Evolutionary conservation across 1,140 invertebrate genomes (phyloP).

Genomic region (Drosophila melanica): DNA sequence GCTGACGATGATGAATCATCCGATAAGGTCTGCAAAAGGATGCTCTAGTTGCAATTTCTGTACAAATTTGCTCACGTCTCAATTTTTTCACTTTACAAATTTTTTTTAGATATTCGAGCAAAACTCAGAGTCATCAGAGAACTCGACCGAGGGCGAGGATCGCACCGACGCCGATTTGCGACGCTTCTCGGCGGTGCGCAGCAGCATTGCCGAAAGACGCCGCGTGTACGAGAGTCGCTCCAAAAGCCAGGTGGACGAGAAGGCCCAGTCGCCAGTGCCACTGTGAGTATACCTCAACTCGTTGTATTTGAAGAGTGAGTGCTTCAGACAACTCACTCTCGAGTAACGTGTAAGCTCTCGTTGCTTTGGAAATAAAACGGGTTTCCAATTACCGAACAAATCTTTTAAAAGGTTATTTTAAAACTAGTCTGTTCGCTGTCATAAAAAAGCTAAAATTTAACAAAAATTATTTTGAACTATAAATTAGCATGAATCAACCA

Average conservation of each 20-base stretch:
- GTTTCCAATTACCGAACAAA: background rate
- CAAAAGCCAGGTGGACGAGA: slow-evolving; percentile 87
- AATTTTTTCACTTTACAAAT: background rate
- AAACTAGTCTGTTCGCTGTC: no score
- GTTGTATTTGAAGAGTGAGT: background rate
- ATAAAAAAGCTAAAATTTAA: no score
- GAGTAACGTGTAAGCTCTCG: background rate
- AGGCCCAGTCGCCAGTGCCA: slow-evolving; percentile 89
- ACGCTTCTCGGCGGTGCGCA: slow-evolving; percentile 85
- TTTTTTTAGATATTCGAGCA: slow-evolving; percentile 76
- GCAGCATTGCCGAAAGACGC: slow-evolving; percentile 91
- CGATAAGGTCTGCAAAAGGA: slow-evolving; percentile 76
- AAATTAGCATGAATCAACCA: background rate
- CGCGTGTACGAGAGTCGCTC: slow-evolving; percentile 90
- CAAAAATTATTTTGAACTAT: background rate
- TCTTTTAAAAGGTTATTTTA: no score
- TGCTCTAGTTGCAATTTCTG: background rate
- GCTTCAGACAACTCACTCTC: no score
- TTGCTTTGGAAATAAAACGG: background rate
- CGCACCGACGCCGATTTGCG: slow-evolving; percentile 80
- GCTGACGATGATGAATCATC: slow-evolving; percentile 83
- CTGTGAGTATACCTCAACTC: slow-evolving; percentile 83
- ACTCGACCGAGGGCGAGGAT: slow-evolving; percentile 81
- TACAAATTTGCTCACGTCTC: background rate
- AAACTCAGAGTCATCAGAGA: slow-evolving; percentile 81